These are phyloP conservation scores for Alentia gelatinosa DNA, from an alignment of 2,888 invertebrate genomes.

Conservation along the genomic window DNA sequence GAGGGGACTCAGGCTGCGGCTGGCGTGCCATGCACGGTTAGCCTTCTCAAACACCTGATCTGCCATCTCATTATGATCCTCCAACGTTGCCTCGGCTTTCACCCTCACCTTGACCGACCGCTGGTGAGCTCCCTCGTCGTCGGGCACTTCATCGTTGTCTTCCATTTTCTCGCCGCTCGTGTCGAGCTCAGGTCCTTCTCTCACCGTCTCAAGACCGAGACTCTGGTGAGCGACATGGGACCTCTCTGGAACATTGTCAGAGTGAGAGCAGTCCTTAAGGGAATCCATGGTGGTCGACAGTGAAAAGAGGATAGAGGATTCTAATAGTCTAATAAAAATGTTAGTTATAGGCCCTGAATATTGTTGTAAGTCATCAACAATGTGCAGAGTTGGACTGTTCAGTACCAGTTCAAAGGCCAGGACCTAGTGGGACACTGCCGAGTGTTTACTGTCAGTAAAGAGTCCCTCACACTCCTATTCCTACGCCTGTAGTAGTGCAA, in stretches of 20 bases:
- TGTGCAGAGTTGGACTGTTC: too few relatives aligned
- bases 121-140: not conserved
- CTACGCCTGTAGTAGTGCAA: too few relatives aligned
- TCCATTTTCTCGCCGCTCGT: not conserved
- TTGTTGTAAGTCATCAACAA: too few relatives aligned
- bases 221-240: not conserved
- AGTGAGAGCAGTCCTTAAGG: not conserved
- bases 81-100: not conserved
- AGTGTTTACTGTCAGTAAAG: too few relatives aligned
- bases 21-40: not conserved
- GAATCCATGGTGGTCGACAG: not conserved
- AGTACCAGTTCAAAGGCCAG: too few relatives aligned
- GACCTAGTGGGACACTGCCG: too few relatives aligned
- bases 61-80: not conserved
- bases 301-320: too few relatives aligned
- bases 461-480: too few relatives aligned
- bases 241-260: slow-evolving; percentile 6
- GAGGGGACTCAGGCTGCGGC: not conserved
- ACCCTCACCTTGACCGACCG: not conserved
- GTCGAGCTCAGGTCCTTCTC: not conserved
- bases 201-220: not conserved
- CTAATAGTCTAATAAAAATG: too few relatives aligned
- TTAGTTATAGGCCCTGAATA: too few relatives aligned
- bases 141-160: not conserved
- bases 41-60: not conserved